phyloP scores from a whole-genome alignment of 2,113 vertebrate genomes.

The Festucalex cinctus region DNA sequence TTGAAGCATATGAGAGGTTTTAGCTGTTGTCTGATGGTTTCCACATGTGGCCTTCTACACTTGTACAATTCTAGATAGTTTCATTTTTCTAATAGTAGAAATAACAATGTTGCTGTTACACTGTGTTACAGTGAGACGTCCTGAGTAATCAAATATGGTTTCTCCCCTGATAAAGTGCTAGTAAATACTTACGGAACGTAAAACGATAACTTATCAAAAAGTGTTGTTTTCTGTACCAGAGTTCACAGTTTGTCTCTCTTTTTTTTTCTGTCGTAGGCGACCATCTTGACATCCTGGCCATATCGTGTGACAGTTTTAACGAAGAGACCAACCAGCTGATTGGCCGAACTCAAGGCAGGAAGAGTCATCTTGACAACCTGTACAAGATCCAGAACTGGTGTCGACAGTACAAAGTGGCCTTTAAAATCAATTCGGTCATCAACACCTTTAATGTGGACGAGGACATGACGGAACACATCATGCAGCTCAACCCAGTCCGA shows the following conservation, averaged over 20 bases:
- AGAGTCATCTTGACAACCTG: constrained; percentile 85
- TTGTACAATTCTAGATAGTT: not conserved
- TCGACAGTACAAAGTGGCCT: constrained; percentile 82
- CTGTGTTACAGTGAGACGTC: not conserved
- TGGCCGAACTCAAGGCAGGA: constrained; percentile 83
- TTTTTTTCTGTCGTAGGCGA: constrained; percentile 66
- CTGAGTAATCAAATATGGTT: not conserved
- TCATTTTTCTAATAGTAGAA: not conserved
- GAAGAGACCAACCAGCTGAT: constrained; percentile 86
- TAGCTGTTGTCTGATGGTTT: not conserved
- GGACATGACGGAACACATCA: constrained; percentile 82
- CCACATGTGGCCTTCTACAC: no score
- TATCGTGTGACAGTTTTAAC: constrained; percentile 93
- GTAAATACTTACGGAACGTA: not conserved
- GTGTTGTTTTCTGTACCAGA: not conserved
- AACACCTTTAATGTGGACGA: constrained; percentile 88
- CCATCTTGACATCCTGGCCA: constrained; percentile 87
- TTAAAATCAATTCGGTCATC: constrained; percentile 95
- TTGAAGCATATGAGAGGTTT: not conserved
- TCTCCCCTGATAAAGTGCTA: not conserved
- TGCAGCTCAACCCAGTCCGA: constrained; percentile 80
- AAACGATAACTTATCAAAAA: not conserved
- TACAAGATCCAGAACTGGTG: constrained; percentile 83
- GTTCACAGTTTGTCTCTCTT: not conserved
- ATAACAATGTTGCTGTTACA: not conserved